Evolutionary conservation across 2,888 invertebrate species (phyloP).

Genomic region (Diabrotica balteata): DNA sequence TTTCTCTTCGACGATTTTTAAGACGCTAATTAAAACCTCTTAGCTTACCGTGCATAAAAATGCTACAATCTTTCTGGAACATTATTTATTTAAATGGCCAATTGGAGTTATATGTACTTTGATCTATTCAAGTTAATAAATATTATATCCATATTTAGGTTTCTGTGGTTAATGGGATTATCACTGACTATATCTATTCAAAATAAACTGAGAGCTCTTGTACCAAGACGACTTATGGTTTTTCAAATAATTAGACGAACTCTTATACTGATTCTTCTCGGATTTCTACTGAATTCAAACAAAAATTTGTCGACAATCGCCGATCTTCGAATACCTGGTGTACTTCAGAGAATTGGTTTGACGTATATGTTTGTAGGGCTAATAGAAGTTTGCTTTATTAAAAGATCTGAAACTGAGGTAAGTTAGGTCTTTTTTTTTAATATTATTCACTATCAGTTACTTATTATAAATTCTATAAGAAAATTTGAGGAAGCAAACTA

Average conservation of each 20-base stretch:
- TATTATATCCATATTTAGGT: constrained; percentile 61
- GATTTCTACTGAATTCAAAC: constrained; percentile 69
- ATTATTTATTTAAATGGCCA: too few species aligned
- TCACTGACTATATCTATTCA: constrained; percentile 77
- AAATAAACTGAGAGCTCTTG: constrained; percentile 70
- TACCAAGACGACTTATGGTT: constrained; percentile 65
- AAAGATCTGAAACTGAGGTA: constrained; percentile 55
- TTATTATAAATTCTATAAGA: too few species aligned
- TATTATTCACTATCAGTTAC: neutral
- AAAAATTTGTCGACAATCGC: constrained; percentile 61
- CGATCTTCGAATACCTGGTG: constrained; percentile 74
- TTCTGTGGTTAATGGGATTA: constrained; percentile 89
- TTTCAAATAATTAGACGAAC: constrained; percentile 66
- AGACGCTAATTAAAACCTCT: too few species aligned
- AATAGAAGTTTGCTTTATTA: constrained; percentile 66
- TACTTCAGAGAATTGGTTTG: constrained; percentile 82
- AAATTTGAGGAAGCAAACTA: too few species aligned
- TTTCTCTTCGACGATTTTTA: too few species aligned
- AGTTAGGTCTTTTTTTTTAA: constrained; percentile 15
- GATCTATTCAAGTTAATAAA: too few species aligned
- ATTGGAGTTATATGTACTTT: too few species aligned
- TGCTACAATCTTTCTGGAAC: too few species aligned
- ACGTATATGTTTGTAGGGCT: constrained; percentile 78
- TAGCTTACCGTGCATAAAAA: too few species aligned
- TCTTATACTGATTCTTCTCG: constrained; percentile 68